Base-by-base conservation (phyloP, 2,888 invertebrate species). In the Zygogramma bicolorata region DNA sequence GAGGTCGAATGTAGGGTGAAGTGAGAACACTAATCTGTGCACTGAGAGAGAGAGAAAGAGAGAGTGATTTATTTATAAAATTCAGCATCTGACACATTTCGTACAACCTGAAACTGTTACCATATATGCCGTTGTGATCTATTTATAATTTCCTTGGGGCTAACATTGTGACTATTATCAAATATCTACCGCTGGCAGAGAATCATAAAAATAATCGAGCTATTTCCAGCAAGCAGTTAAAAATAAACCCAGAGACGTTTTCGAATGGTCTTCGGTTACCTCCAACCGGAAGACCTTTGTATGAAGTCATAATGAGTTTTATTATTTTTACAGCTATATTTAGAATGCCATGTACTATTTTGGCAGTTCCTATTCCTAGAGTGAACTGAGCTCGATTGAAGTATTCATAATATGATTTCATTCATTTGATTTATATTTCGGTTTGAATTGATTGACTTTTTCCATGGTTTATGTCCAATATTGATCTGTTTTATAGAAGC, bases 201-300 rank as follows among this genome's bases (percentile, higher is more conserved):
- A 53, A 25, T n/a, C 13, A 27, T 53, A 53, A 27, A 53, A 53
- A 25, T n/a, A 42, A 2, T 18, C 34, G 38, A 73, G 75, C 76
- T 82, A 82, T 81, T 82, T 82, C 77, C 73, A 79, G 75, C 75
- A 61, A 67, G 42, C 13, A 65, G 65, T 65, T 79, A 79, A 76
- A 78, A 81, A 82, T 78, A 78, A 75, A 65, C 46, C 49, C 62
- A 8, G 74, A 78, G 79, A 78, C 80, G 80, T 79, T 62, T 76
- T 71, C 66, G 68, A 71, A 67, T 59, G 75, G 70, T 76, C 73
- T 76, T 75, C 34, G 58, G 62, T 77, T 77, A 75, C 75, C 78
- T 77, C 77, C 75, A 74, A 63, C 67, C 58, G 60, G 78, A 75
- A 74, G 65, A 77, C 80, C 70, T n/a, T n/a, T n/a, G n/a, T 81